Evolutionary conservation across 2,797 vertebrate species (phyloP), one percentile per base, ranked within the genome.

Genomic region (Eurystomus glaucurus): DNA sequence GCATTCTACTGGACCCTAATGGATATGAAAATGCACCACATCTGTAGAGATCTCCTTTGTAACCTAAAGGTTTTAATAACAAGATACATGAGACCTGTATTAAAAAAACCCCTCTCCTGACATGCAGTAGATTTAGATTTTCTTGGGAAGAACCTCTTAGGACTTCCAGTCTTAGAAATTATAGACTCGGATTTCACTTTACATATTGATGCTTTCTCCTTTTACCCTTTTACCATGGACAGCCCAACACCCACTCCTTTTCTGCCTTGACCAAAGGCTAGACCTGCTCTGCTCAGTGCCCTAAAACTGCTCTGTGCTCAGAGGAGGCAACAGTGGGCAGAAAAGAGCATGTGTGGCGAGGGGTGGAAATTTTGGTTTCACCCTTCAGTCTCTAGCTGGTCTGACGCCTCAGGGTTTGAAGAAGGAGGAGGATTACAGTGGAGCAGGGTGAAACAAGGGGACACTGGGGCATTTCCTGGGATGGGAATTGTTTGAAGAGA

Each of bases 121-220:
- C 9, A 43, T n/a, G 48, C 7, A 26, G 35, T 48, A 7, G 9
- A 68, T 57, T 95, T 87, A 90, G 25, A n/a, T 90, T 94, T 95
- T 61, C 14, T 91, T 86, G 51, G 82, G 83, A 92, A 92, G 33
- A 79, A 72, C 41, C 28, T 79, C 57, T 88, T 74, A 88, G 57
- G 19, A 75, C 65, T 93, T 68, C 16, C 8, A 90, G 66, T 79
- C 71, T 94, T 71, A 45, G 68, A 68, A 94, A 64, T 48, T 75
- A 80, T n/a, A 41, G 70, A n/a, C 41, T 70, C 46, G 37, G 81
- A 96, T 96, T 95, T 94, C 77, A 84, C 62, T 35, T 61, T 84
- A n/a, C 11, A 54, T 9, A 20, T 69, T 0, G 1, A 76, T 88
- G 8, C 5, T 93, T 80, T 93, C 50, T 75, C 71, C 41, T 90